phyloP scores from a whole-genome alignment of 2,113 vertebrate species.

The Corvus cornix region DNA sequence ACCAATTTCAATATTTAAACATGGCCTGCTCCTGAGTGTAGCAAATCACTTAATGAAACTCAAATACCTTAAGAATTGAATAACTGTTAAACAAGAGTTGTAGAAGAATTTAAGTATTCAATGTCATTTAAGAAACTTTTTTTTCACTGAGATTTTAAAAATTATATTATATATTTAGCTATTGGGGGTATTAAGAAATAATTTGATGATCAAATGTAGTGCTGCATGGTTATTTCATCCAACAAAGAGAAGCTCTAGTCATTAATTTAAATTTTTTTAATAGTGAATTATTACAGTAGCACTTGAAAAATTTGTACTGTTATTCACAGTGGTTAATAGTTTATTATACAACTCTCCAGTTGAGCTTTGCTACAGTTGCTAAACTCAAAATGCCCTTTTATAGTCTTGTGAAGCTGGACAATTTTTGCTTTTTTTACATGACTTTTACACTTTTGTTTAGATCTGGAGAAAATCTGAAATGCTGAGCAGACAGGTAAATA shows the following conservation, averaged over 20 bases:
- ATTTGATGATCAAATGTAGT: neutral
- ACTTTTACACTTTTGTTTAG: neutral
- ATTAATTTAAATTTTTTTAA: neutral
- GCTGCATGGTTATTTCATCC: neutral
- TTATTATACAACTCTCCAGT: neutral
- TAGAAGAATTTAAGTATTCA: neutral
- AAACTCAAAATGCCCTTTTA: neutral
- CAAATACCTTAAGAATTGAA: neutral
- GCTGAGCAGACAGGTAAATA: neutral
- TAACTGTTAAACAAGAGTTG: neutral
- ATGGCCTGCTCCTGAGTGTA: neutral
- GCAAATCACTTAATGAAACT: neutral
- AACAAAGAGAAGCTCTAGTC: neutral
- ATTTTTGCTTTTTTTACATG: neutral
- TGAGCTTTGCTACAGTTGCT: neutral
- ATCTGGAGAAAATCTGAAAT: conserved; percentile 13
- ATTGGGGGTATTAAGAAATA: neutral
- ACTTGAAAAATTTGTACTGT: neutral
- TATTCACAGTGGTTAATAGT: neutral
- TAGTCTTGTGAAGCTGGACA: neutral
- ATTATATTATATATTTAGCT: neutral
- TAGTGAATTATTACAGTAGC: neutral
- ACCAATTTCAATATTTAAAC: neutral
- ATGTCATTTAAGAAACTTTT: neutral
- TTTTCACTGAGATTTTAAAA: neutral